Evolutionary conservation across 2,888 invertebrate genomes (phyloP), one percentile per base, ranked within the genome.

Genomic region (Polyommatus iphigenia): DNA sequence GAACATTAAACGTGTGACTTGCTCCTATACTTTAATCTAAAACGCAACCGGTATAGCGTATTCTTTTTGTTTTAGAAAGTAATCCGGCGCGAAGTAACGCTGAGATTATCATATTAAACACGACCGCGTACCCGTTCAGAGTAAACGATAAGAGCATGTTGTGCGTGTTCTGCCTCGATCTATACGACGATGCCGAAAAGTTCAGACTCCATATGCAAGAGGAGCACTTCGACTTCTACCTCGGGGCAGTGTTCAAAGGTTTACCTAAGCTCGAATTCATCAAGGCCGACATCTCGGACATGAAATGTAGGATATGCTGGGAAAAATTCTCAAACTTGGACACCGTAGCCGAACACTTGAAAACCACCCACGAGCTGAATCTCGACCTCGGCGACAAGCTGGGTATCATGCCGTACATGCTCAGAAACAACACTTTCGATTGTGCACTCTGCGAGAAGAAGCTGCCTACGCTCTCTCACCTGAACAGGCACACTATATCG

Each of bases 111-210:
- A 84, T 93, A 81, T 87, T 89, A 79, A 87, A 85, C 86, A 89
- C 92, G n/a, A 93, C 92, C 80, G 93, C 92, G 54, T 91, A 89
- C 82, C 93, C 93, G 62, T 93, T 93, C 86, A 85, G 92, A 79
- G 91, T 93, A 72, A 91, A 91, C 85, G 90, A 91, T 85, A 93
- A 90, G 80, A 89, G 89, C 24, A 89, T 92, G 84, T 86, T 92
- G 76, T 93, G 93, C 87, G 92, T 92, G 78, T 92, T 90, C 87
- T 93, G 92, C 85, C 89, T 90, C 80, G 92, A 91, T 80, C 81
- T 90, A 4, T 92, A 85, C 85, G 90, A 91, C 73, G 90, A 92
- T 76, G 90, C 92, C 0, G 86, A 87, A 7, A 79, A 82, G 32
- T 93, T 92, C 84, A 82, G 92, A 36, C 77, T 76, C 2, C 93